Conservation (phyloP, 1,140 invertebrate genomes). For the Pinna nobilis region DNA sequence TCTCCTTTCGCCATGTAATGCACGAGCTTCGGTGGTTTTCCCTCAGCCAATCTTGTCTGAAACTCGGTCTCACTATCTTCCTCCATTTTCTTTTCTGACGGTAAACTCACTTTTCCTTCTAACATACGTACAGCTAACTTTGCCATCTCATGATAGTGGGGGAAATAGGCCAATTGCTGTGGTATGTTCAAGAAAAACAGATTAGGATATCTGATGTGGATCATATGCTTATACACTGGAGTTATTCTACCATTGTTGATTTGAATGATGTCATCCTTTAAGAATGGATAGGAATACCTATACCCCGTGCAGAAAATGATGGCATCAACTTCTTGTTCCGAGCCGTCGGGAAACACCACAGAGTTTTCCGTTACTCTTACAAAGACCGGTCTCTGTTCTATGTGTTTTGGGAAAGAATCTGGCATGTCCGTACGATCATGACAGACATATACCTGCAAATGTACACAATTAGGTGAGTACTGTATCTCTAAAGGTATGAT, state of each 20-base stretch:
- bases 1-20: slow-evolving; percentile 19
- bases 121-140: not conserved
- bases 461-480: too few species aligned
- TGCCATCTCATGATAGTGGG: slow-evolving; percentile 15
- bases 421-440: too few species aligned
- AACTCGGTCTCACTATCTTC: slow-evolving; percentile 17
- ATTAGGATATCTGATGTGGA: slow-evolving; percentile 27
- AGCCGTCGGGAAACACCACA: slow-evolving; percentile 13
- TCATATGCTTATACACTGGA: slow-evolving; percentile 22
- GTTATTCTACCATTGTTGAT: slow-evolving; percentile 14
- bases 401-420: slow-evolving; percentile 11
- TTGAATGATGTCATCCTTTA: slow-evolving; percentile 15
- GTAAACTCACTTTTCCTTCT: not conserved
- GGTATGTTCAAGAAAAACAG: slow-evolving; percentile 13
- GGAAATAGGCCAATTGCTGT: slow-evolving; percentile 5
- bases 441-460: too few species aligned
- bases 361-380: not conserved
- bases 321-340: slow-evolving; percentile 2
- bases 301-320: slow-evolving; percentile 30
- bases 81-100: slow-evolving; percentile 13
- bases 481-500: too few species aligned
- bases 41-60: slow-evolving; percentile 73
- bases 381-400: not conserved
- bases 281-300: slow-evolving; percentile 20
- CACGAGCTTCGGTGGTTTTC: slow-evolving; percentile 71